Conservation (phyloP, 2,113 vertebrate species). For the Cariama cristata region DNA sequence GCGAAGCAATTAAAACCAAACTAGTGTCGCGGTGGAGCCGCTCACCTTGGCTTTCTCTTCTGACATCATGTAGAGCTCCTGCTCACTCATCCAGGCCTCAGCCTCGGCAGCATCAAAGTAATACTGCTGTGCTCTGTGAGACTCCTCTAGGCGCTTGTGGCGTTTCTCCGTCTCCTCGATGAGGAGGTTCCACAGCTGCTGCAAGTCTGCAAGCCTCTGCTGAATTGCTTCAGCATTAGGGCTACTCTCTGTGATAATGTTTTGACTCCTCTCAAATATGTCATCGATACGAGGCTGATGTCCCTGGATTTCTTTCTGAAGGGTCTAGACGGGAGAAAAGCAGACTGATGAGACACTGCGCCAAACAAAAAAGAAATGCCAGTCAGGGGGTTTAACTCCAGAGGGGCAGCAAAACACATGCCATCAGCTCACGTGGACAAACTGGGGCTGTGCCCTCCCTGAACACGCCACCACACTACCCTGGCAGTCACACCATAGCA, state of each 20-base stretch:
- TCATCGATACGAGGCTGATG: conserved; percentile 94
- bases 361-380: neutral
- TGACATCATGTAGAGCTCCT: conserved; percentile 99
- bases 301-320: conserved; percentile 96
- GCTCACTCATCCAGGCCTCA: conserved; percentile 98
- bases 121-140: conserved; percentile 94
- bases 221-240: conserved; percentile 82
- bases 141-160: conserved; percentile 89
- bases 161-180: conserved; percentile 88
- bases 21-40: neutral
- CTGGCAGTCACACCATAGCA: too few species aligned
- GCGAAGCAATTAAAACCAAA: neutral
- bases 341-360: neutral
- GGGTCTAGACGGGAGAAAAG: conserved; percentile 77
- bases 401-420: neutral
- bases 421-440: neutral
- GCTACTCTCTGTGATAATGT: conserved; percentile 83
- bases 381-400: neutral
- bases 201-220: conserved; percentile 85
- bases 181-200: conserved; percentile 87
- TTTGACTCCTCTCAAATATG: conserved; percentile 90
- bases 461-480: neutral
- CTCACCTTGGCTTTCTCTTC: conserved; percentile 98
- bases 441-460: neutral
- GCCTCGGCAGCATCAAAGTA: conserved; percentile 96